These are phyloP conservation scores for Amphipoea lucens DNA, from an alignment of 2,888 invertebrate genomes.

Conservation along the genomic window DNA sequence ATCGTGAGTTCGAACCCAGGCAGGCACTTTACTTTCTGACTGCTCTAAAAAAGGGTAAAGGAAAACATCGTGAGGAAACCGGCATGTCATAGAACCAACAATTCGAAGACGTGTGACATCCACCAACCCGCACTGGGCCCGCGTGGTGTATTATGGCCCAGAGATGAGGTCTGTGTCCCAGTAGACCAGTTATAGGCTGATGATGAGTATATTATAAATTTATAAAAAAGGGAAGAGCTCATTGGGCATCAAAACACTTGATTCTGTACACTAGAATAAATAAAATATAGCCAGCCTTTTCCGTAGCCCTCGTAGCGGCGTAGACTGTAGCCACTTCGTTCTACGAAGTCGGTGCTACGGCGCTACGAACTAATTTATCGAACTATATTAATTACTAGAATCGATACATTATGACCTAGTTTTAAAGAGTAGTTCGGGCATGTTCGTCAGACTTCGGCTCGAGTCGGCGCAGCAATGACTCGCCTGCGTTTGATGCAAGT, in stretches of 20 bases:
- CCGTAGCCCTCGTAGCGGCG: slow-evolving; percentile 1
- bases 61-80: too few species aligned
- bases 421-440: slow-evolving; percentile 1
- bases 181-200: too few species aligned
- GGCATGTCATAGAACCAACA: too few species aligned
- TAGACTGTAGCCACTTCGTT: background rate
- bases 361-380: background rate
- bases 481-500: background rate
- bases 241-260: background rate
- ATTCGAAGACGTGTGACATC: too few species aligned
- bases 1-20: too few species aligned
- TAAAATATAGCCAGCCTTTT: background rate
- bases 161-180: too few species aligned
- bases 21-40: too few species aligned
- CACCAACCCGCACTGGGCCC: too few species aligned
- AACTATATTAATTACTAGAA: background rate
- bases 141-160: too few species aligned
- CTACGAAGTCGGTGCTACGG: slow-evolving; percentile 2
- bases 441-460: slow-evolving; percentile 9
- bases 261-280: background rate
- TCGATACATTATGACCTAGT: slow-evolving; percentile 13
- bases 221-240: background rate
- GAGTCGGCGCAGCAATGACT: background rate
- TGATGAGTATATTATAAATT: too few species aligned
- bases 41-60: too few species aligned